These are phyloP conservation scores for Tachysurus vachellii DNA, from an alignment of 2,113 vertebrate genomes.

Conservation along the genomic window DNA sequence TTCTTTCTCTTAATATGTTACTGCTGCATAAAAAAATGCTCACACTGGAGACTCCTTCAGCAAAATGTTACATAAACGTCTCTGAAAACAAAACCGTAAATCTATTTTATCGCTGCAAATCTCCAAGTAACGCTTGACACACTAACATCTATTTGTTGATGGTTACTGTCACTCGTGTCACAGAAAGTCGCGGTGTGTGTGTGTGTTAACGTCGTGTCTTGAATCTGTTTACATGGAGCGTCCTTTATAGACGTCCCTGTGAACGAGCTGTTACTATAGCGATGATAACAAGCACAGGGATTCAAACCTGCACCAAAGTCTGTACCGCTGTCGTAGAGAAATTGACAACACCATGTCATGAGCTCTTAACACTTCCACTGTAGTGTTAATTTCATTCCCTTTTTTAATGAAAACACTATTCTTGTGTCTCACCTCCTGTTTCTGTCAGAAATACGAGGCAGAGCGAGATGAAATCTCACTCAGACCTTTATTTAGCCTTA, in stretches of 20 bases:
- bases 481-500: neutral
- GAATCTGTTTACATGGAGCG: neutral
- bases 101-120: too few relatives aligned
- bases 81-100: too few relatives aligned
- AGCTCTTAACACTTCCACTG: neutral
- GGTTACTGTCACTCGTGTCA: too few relatives aligned
- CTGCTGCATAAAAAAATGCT: too few relatives aligned
- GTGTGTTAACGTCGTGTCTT: too few relatives aligned
- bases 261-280: neutral
- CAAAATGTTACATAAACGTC: too few relatives aligned
- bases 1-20: too few relatives aligned
- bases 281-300: neutral
- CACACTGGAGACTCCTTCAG: too few relatives aligned
- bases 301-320: neutral
- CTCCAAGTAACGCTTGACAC: too few relatives aligned
- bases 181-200: too few relatives aligned
- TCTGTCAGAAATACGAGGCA: neutral
- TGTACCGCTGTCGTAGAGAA: neutral
- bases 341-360: too few relatives aligned
- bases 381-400: neutral
- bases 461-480: neutral
- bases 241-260: neutral
- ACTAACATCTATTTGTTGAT: too few relatives aligned
- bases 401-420: neutral
- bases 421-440: constrained; percentile 15